Base-by-base conservation (phyloP, 2,113 vertebrate genomes). In the Oostethus manadensis region DNA sequence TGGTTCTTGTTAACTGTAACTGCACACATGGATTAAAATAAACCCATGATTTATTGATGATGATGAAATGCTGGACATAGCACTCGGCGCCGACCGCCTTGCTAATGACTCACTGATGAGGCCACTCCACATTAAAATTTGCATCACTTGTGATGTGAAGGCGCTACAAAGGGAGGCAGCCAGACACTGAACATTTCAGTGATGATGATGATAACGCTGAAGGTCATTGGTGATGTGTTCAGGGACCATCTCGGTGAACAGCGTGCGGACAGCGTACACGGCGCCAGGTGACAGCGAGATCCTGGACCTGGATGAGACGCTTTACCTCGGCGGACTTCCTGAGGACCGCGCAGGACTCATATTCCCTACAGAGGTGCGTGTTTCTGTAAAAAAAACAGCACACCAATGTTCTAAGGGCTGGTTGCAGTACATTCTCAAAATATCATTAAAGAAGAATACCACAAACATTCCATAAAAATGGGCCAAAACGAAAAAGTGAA, bases 221-320 rank as follows among this genome's bases (percentile, higher is more conserved):
- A 76, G 65, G 76, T 75, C 68, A 63, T 26, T 22, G 40, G 10
- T 21, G 11, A 46, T 70, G 11, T n/a, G 14, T 62, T 23, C 74
- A 92, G 96, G 97, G 73, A 99, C 96, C 51, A 99, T 99, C 88
- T 98, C 97, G 40, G 94, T 99, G 85, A 99, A 99, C 83, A 97
- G 94, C 0, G 78, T 96, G 55, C 93, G 97, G 40, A 98, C 94
- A 0, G 94, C 94, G 0, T 99, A 98, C 62, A 99, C 94, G 0
- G 95, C 97, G n/a, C 97, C 96, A 0, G 97, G 96, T 0, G 97
- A 98, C 88, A 99, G 94, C 55, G 97, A 99, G 87, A 98, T 98
- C 69, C 88, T 99, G 76, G 97, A 99, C 77, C 88, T 99, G 62
- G 97, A 99, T 51, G 97, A 99, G 66, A 94, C 93, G 49, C 70